Evolutionary conservation across 2,113 vertebrate genomes (phyloP).

Genomic region (Microcebus jonahi): DNA sequence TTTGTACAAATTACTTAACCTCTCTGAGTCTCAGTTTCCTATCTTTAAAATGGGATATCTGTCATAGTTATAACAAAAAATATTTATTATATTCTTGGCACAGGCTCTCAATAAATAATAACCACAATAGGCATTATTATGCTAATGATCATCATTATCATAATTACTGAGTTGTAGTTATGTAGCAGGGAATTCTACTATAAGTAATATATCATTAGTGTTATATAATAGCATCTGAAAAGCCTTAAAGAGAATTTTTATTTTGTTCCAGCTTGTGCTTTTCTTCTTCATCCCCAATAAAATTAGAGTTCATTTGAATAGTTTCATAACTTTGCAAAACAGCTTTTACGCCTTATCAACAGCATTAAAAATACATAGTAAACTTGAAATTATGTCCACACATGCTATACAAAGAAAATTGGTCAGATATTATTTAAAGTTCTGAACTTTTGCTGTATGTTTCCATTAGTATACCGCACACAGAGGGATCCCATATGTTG

Average conservation of each 20-base stretch:
- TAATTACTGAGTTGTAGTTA: background rate
- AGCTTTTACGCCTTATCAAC: background rate
- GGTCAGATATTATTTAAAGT: background rate
- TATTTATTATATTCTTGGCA: background rate
- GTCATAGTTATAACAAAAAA: background rate
- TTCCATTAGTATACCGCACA: background rate
- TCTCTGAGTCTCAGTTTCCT: background rate
- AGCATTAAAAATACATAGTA: background rate
- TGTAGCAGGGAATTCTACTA: background rate
- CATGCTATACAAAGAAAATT: slow-evolving; percentile 1
- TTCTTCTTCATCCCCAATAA: background rate
- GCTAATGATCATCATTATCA: background rate
- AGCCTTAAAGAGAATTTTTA: slow-evolving; percentile 37
- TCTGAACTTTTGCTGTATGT: background rate
- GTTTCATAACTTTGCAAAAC: background rate
- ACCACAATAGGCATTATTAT: background rate
- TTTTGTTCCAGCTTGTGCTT: background rate
- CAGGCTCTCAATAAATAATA: background rate
- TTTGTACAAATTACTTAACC: background rate
- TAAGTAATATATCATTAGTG: background rate
- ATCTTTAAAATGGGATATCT: background rate
- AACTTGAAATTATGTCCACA: background rate
- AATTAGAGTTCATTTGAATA: slow-evolving; percentile 20
- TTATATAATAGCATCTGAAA: background rate
- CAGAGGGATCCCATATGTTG: background rate